Base-by-base conservation (phyloP, 2,113 vertebrate species). In the Tricholaema leucomelas region DNA sequence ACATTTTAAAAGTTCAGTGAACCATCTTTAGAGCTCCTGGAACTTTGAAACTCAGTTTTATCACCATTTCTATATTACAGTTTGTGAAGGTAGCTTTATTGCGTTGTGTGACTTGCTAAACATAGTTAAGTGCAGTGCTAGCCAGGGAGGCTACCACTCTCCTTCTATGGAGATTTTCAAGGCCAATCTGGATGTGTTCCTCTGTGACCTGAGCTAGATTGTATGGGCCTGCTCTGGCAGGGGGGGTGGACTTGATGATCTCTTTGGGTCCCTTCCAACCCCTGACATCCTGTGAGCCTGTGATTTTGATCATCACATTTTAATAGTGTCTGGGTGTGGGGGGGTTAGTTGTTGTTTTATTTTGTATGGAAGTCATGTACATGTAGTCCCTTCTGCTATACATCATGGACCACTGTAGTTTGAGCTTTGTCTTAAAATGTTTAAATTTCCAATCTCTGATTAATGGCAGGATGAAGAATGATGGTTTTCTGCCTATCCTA, bases 391-490 rank as follows among this genome's bases (percentile, higher is more conserved):
- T 71, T 74, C 56, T 81, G 6, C 52, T 55, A 42, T 83, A 73
- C 12, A 66, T 89, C 85, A 80, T 25, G 38, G 75, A 35, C 65
- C 30, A 17, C 54, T 83, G 52, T 50, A 90, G 69, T 64, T 15
- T 88, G 65, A 69, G 69, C 16, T 92, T 88, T 88, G 59, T 42
- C 31, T 90, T 78, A 87, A 64, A 24, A 8, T 44, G 36, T 79
- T 92, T 91, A 72, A 91, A 67, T 94, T 30, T 91, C 61, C 24
- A 64, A 10, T 46, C 85, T 81, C 36, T 95, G 42, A n/a, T 65
- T 88, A 75, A 78, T 50, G 73, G n/a, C 38, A 84, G 38, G 70
- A 86, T 85, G 50, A 92, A 88, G 58, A 77, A 60, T 35, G 11
- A 42, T 63, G n/a, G 12, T 60, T 78, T 92, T 64, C 69, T 73